Evolutionary conservation across 2,113 vertebrate species (phyloP).

Genomic region (Lampris incognitus): DNA sequence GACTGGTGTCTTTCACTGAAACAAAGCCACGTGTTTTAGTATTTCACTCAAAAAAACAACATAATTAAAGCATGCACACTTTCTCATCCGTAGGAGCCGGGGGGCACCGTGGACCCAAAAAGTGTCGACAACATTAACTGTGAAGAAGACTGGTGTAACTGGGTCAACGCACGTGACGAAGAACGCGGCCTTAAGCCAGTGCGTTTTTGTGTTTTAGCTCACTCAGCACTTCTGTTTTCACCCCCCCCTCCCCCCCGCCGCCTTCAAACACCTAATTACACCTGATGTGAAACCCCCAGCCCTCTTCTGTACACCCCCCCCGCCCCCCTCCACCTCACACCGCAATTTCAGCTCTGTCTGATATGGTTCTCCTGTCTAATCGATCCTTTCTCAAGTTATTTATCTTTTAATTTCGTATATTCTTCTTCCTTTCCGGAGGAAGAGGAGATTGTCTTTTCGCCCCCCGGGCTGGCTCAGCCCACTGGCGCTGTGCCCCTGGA

Average conservation of each 20-base stretch:
- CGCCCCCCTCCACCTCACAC: background rate
- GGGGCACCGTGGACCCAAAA: constrained; percentile 37
- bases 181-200: constrained; percentile 6
- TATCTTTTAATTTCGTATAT: too few relatives aligned
- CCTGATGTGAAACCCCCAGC: constrained; percentile 24
- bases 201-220: constrained; percentile 20
- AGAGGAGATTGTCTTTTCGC: too few relatives aligned
- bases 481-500: too few relatives aligned
- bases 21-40: too few relatives aligned
- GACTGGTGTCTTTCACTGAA: too few relatives aligned
- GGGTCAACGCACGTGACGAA: constrained; percentile 61
- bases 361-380: background rate
- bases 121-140: constrained; percentile 60
- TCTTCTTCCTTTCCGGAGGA: too few relatives aligned
- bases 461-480: too few relatives aligned
- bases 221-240: constrained; percentile 30
- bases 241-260: background rate
- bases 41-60: too few relatives aligned
- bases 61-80: background rate
- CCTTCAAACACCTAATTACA: constrained; percentile 34
- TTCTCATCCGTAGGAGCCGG: constrained; percentile 14
- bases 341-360: background rate
- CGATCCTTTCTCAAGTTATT: too few relatives aligned
- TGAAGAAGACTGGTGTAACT: constrained; percentile 47
- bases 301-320: background rate